A percentile compares a stretch with the other conserved stretches of the same genome.
Evolutionary conservation across 92 coral and sea anemone genomes (phyloP).

Genomic region (Micromussa lordhowensis): DNA sequence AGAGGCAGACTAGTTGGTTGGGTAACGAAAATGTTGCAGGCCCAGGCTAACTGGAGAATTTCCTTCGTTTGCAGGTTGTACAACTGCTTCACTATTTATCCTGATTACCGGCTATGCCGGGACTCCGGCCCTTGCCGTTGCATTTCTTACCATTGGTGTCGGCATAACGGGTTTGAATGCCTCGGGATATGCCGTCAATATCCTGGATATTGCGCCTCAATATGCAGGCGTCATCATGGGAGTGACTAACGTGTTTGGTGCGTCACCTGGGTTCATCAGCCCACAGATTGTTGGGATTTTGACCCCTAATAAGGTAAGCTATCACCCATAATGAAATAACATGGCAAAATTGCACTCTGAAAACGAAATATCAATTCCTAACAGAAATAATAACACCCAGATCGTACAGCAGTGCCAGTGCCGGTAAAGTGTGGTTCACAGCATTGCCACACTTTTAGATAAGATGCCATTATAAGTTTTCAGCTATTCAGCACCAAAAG

Average conservation of each 20-base stretch:
- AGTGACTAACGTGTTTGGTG: conserved; percentile 96
- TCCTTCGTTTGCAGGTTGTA: conserved; percentile 75
- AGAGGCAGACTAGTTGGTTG: too few species aligned
- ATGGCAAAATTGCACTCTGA: too few species aligned
- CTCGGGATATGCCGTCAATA: conserved; percentile 98
- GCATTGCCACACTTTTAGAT: background rate
- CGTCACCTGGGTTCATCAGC: conserved; percentile 98
- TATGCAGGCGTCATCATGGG: conserved; percentile 99
- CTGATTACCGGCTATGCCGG: conserved; percentile 89
- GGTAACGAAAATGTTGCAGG: background rate
- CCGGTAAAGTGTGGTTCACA: too few species aligned
- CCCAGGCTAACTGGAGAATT: background rate
- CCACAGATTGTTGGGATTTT: conserved; percentile 98
- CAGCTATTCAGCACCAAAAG: too few species aligned
- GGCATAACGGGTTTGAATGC: conserved; percentile 99
- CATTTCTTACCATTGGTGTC: conserved; percentile 93
- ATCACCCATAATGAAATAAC: too few species aligned
- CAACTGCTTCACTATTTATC: conserved; percentile 91
- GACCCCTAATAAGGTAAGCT: conserved; percentile 93
- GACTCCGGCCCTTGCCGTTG: conserved; percentile 80
- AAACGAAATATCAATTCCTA: too few species aligned
- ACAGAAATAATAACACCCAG: too few species aligned
- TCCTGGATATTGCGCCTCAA: conserved; percentile 98
- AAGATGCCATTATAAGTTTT: background rate
- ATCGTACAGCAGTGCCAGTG: too few species aligned